These are phyloP conservation scores for Calcarius lapponicus DNA, from an alignment of 2,797 vertebrate species.

Conservation along the genomic window DNA sequence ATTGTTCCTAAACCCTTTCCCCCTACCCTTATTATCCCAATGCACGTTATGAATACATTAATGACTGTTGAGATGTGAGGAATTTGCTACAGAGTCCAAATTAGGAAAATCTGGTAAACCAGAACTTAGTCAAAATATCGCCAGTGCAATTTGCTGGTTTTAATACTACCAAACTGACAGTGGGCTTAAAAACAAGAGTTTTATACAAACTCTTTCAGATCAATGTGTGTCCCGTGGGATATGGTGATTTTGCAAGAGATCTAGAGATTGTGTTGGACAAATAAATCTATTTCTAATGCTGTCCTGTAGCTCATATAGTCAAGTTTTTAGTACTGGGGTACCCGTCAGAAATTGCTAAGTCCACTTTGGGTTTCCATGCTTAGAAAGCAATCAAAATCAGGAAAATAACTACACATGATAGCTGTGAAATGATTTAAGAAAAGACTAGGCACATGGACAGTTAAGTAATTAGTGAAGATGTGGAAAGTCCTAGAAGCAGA, in stretches of 20 bases:
- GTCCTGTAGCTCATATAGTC: background rate
- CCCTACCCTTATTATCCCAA: background rate
- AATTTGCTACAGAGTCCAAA: background rate
- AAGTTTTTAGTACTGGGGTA: background rate
- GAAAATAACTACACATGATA: background rate
- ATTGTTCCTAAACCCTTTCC: background rate
- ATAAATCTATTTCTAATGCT: background rate
- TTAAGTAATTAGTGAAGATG: background rate
- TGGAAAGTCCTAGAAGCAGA: background rate
- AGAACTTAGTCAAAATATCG: background rate
- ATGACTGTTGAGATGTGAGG: background rate
- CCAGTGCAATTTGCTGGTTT: background rate
- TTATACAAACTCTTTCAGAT: background rate
- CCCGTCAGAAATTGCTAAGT: background rate
- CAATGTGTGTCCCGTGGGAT: accelerated
- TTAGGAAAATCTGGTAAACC: background rate
- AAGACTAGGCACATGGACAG: background rate
- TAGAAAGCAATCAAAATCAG: background rate
- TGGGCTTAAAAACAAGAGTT: background rate
- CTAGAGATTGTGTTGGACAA: background rate
- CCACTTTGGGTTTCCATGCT: background rate
- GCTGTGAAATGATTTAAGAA: background rate
- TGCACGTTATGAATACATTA: background rate
- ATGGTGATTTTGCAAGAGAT: background rate
- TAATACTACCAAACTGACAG: background rate